Conservation (phyloP, 2,888 invertebrate genomes). For the Zhuqinia jingwanae region DNA sequence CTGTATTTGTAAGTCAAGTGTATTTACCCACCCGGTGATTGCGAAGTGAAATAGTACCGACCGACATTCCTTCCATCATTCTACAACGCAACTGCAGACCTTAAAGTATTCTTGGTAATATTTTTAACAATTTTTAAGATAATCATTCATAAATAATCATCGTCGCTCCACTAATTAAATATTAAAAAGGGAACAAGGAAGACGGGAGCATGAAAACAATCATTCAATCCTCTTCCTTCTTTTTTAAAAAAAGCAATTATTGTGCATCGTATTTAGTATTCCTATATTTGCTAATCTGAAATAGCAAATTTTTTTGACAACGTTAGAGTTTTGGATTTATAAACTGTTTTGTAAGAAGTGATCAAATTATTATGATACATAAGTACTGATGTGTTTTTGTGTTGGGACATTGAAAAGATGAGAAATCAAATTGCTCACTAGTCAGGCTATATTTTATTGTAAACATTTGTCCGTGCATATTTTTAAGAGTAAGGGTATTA, state of each 20-base stretch:
- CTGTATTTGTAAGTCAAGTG: neutral
- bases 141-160: neutral
- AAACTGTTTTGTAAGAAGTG: too few relatives aligned
- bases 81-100: constrained; percentile 5
- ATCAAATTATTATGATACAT: too few relatives aligned
- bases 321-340: too few relatives aligned
- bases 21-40: constrained; percentile 41
- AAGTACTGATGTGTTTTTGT: too few relatives aligned
- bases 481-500: neutral
- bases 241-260: too few relatives aligned
- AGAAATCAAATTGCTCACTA: constrained; percentile 41
- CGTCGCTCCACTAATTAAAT: neutral
- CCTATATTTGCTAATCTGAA: too few relatives aligned
- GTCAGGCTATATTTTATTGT: constrained; percentile 7
- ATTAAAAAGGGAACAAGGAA: neutral
- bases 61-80: neutral
- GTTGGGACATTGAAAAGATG: neutral
- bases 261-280: too few relatives aligned
- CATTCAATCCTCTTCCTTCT: neutral
- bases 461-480: neutral
- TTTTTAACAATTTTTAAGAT: constrained; percentile 30
- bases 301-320: too few relatives aligned
- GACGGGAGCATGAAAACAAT: neutral
- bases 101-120: constrained; percentile 20
- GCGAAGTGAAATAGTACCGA: neutral